Evolutionary conservation across 2,113 vertebrate genomes (phyloP).

Genomic region (Muscicapa adusta): DNA sequence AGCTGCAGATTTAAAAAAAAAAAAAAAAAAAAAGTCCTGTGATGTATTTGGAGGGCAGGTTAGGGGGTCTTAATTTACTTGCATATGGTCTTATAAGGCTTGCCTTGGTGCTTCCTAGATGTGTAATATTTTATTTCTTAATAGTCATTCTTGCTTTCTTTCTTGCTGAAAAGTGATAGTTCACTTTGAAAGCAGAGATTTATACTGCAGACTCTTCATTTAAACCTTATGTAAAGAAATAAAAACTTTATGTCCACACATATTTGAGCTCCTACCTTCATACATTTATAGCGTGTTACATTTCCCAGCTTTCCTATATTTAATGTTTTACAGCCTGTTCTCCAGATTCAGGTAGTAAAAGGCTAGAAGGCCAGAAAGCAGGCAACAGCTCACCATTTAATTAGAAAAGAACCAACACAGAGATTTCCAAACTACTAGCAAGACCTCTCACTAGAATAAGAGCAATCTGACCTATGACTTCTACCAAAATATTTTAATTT

Average conservation of each 20-base stretch:
- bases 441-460: not conserved
- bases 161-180: conserved; percentile 53
- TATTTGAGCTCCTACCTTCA: conserved; percentile 61
- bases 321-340: conserved; percentile 61
- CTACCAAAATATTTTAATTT: not conserved
- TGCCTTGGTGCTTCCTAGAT: conserved; percentile 3
- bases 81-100: not conserved
- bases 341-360: conserved; percentile 68
- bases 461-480: not conserved
- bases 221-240: conserved; percentile 70
- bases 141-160: conserved; percentile 14
- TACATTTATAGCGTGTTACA: conserved; percentile 59
- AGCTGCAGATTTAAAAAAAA: not conserved
- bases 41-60: not conserved
- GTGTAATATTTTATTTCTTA: conserved; percentile 28
- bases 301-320: conserved; percentile 69
- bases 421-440: not conserved
- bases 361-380: conserved; percentile 27
- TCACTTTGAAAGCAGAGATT: conserved; percentile 56
- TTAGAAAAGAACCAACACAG: conserved; percentile 11
- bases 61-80: not conserved
- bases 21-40: not conserved
- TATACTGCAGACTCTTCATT: conserved; percentile 53
- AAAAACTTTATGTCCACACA: conserved; percentile 65
- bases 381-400: conserved; percentile 42